A percentile compares a stretch with the other conserved stretches of the same genome.
These are phyloP conservation scores for Drosophila macrothrix DNA, from an alignment of 2,888 invertebrate genomes.

Conservation along the genomic window DNA sequence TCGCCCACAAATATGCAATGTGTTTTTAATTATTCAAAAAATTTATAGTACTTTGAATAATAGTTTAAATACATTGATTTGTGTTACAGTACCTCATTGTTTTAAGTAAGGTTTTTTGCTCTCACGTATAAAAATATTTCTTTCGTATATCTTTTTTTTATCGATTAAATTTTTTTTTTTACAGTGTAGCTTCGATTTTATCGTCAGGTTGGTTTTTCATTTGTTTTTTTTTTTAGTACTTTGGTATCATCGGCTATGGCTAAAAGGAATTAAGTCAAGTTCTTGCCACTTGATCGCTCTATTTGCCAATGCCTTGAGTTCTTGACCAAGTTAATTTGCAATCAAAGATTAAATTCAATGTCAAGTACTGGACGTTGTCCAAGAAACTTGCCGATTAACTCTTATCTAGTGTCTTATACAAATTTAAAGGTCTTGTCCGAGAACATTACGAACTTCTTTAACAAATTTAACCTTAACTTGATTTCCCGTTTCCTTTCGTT, in stretches of 20 bases:
- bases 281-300: background rate
- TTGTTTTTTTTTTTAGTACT: background rate
- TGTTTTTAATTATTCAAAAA: constrained; percentile 7
- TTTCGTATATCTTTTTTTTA: background rate
- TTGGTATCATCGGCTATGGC: background rate
- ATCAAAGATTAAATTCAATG: constrained; percentile 16
- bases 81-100: background rate
- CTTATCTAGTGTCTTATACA: constrained; percentile 18
- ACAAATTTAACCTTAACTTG: constrained; percentile 10
- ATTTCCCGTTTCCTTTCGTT: background rate
- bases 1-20: constrained; percentile 1
- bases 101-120: background rate
- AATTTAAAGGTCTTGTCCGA: constrained; percentile 1
- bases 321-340: constrained; percentile 6
- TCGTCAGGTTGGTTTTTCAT: background rate
- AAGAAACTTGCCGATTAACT: background rate
- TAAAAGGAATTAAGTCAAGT: constrained; percentile 30
- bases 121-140: background rate
- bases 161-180: background rate
- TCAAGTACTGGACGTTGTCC: constrained; percentile 8
- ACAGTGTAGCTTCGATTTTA: background rate
- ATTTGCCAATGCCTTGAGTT: background rate
- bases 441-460: background rate
- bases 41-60: background rate
- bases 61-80: background rate